These are phyloP conservation scores for Ateles fusciceps DNA, from an alignment of 2,797 vertebrate genomes.

Conservation along the genomic window DNA sequence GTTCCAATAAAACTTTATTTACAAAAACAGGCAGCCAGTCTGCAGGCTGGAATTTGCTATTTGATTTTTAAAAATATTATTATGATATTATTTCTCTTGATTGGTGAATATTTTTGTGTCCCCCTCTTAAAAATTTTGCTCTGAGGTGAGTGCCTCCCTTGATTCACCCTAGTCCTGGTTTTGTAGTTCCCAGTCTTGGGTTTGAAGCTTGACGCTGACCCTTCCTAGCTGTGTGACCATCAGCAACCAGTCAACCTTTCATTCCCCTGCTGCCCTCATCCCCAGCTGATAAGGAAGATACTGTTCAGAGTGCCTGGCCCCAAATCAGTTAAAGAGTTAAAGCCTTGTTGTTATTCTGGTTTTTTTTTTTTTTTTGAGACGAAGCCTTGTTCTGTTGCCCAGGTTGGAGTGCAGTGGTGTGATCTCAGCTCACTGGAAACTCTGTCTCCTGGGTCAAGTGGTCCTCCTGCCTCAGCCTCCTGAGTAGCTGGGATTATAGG, in stretches of 20 bases:
- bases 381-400: background rate
- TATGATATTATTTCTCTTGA: background rate
- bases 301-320: background rate
- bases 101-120: background rate
- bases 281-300: background rate
- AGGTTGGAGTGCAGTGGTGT: background rate
- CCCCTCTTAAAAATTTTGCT: background rate
- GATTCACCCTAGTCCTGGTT: background rate
- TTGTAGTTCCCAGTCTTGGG: background rate
- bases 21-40: background rate
- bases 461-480: background rate
- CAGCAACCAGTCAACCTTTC: too few species aligned
- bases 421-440: background rate
- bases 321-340: background rate
- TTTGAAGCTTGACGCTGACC: background rate
- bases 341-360: background rate
- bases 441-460: background rate
- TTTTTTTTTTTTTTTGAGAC: too few species aligned
- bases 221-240: background rate
- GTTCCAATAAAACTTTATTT: conserved; percentile 19
- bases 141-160: background rate
- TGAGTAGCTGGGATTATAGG: background rate
- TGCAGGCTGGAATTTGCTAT: background rate
- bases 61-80: background rate
- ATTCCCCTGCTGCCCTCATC: background rate